These are phyloP conservation scores for Paguma larvata DNA, from an alignment of 2,797 vertebrate species.

Conservation along the genomic window DNA sequence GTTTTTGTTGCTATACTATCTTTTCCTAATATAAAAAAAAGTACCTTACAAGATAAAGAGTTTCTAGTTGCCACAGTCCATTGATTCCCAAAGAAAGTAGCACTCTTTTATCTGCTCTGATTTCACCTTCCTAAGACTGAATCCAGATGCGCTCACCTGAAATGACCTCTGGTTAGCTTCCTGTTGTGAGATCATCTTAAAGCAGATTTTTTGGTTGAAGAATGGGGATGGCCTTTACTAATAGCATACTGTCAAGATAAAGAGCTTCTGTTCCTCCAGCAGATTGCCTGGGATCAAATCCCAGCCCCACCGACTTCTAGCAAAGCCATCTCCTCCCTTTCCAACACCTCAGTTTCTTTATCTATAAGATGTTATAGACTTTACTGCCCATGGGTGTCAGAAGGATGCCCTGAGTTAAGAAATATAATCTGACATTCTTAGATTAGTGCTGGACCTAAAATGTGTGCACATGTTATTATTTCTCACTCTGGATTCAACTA, in stretches of 20 bases:
- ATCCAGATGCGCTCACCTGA: neutral
- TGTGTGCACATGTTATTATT: neutral
- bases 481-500: neutral
- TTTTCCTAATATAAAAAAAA: neutral
- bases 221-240: neutral
- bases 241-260: neutral
- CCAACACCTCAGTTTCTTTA: neutral
- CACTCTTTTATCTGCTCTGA: neutral
- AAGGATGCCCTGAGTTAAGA: neutral
- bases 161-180: constrained; percentile 38
- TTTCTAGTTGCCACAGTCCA: neutral
- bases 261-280: neutral
- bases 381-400: neutral
- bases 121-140: neutral
- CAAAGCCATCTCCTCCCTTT: neutral
- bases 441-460: neutral
- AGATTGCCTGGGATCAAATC: neutral
- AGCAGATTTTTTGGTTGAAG: neutral
- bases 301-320: neutral
- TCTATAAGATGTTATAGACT: neutral
- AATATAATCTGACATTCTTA: neutral
- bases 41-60: constrained; percentile 16
- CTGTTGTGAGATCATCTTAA: neutral
- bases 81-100: neutral
- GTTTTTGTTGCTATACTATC: neutral